Base-by-base conservation (phyloP, 2,888 invertebrate genomes). In the Selenia dentaria region DNA sequence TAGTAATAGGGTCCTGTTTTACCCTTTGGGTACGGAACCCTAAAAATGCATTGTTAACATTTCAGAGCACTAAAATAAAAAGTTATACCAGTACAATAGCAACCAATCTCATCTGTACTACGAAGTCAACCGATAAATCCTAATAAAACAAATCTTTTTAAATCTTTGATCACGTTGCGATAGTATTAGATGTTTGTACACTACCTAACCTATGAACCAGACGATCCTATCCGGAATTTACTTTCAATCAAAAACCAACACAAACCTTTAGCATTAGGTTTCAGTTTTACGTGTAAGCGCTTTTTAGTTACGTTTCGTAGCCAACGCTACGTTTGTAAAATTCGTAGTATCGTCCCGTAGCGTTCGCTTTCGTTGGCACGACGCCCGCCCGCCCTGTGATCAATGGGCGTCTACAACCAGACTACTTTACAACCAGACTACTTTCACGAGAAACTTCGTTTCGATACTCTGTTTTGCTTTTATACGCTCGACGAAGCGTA, bases 311-410 rank as follows among this genome's bases (percentile, higher is more conserved):
- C 6, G 26, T 2, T 22, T 10, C 27, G 16, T 22, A 27, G 49
- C 3, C 6, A 18, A 6, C 10, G 36, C 33, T 48, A 48, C 37
- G 32, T 4, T 34, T 3, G 36, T 29, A 38, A 28, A 25, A 14
- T 12, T 18, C 20, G 38, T 42, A 38, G 27, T 36, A 28, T 12
- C 2, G n/a, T 33, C 38, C 61, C 67, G 73, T 67, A 78, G 72
- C 76, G 68, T 78, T 88, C 87, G 68, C 87, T 87, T 87, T 87
- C 88, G 83, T 80, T 85, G 77, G 82, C 76, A 66, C 64, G 66
- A 57, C 64, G 65, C 57, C 57, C 70, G 70, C 62, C 62, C 63
- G 61, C 64, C 59, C 69, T 64, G 59, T 82, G 85, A 86, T 87
- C 87, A 88, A 88, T 88, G 87, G 71, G 62, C 67, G 80, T 79